Percentiles rank a stretch among this genome's conserved stretches.
These are phyloP conservation scores for Zaprionus ghesquierei DNA, from an alignment of 1,140 invertebrate genomes.

Conservation along the genomic window DNA sequence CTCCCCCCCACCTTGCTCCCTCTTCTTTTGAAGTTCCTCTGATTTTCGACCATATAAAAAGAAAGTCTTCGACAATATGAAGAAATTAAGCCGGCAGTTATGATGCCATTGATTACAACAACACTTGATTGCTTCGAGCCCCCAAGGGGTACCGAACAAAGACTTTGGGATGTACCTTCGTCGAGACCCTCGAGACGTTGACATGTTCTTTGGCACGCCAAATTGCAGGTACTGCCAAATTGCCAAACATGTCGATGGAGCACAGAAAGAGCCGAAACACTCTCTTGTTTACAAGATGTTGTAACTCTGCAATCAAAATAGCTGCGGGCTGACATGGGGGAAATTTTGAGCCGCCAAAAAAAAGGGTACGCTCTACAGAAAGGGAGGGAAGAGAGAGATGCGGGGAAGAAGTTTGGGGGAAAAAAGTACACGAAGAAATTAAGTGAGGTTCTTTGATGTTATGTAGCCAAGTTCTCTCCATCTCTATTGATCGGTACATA, in stretches of 20 bases:
- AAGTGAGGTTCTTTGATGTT: background rate
- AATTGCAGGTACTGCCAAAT: slow-evolving; percentile 19
- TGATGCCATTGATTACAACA: slow-evolving; percentile 21
- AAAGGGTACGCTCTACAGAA: background rate
- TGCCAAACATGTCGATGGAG: slow-evolving; percentile 4
- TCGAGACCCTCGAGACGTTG: slow-evolving; percentile 40
- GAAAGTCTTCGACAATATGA: slow-evolving; percentile 65
- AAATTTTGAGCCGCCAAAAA: slow-evolving; percentile 32
- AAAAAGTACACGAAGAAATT: background rate
- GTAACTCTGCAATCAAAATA: slow-evolving; percentile 60
- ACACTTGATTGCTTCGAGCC: background rate
- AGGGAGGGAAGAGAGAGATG: background rate
- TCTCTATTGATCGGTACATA: too few relatives aligned
- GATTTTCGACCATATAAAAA: slow-evolving; percentile 32
- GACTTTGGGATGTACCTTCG: background rate
- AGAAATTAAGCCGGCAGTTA: slow-evolving; percentile 57
- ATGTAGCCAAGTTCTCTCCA: too few relatives aligned
- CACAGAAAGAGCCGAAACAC: background rate
- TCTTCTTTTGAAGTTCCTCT: too few relatives aligned
- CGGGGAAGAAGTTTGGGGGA: background rate
- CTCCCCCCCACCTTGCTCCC: too few relatives aligned
- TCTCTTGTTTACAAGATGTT: slow-evolving; percentile 75
- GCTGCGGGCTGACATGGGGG: slow-evolving; percentile 66
- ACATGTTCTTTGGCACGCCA: slow-evolving; percentile 59
- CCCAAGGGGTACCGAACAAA: background rate